Evolutionary conservation across 2,888 invertebrate genomes (phyloP).

Genomic region (Plebejus melissa): DNA sequence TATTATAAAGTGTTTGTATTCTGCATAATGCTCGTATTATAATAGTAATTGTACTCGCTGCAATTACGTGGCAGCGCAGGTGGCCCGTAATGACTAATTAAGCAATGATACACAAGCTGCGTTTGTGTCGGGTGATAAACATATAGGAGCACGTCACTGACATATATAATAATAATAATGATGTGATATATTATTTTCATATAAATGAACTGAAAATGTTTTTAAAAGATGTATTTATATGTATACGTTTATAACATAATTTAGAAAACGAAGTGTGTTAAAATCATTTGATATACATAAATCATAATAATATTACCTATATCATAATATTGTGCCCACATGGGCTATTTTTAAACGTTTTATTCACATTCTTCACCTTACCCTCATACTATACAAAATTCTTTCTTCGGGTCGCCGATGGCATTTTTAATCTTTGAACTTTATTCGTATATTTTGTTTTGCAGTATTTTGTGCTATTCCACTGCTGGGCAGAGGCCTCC

Average conservation of each 20-base stretch:
- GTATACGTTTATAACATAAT: too few species aligned
- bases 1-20: background rate
- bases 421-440: background rate
- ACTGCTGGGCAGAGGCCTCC: too few species aligned
- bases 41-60: background rate
- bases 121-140: constrained; percentile 3
- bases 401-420: constrained; percentile 8
- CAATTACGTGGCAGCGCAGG: constrained; percentile 2
- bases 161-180: background rate
- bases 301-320: too few species aligned
- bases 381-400: background rate
- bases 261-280: too few species aligned
- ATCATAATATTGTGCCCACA: too few species aligned
- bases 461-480: background rate
- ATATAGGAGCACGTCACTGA: background rate
- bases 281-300: too few species aligned
- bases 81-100: constrained; percentile 14
- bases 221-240: background rate
- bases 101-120: constrained; percentile 5
- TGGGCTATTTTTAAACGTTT: background rate
- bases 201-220: background rate
- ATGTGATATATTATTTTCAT: background rate
- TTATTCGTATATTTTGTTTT: background rate
- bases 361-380: background rate
- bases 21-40: constrained; percentile 1